Evolutionary conservation across 2,888 invertebrate genomes (phyloP).

Genomic region (Hanleya hanleyi): DNA sequence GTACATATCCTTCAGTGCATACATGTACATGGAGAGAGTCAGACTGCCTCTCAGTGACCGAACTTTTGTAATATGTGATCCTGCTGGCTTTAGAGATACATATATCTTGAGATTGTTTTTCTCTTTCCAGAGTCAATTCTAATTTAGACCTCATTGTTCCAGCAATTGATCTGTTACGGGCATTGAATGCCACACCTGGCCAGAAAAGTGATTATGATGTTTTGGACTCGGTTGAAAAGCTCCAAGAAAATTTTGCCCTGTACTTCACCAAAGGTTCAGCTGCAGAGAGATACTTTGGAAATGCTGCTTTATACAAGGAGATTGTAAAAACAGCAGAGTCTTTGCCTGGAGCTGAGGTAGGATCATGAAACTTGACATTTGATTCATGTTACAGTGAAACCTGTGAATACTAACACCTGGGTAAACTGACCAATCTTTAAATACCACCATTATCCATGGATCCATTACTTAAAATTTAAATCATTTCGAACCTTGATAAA

Average conservation of each 20-base stretch:
- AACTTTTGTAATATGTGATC: too few relatives aligned
- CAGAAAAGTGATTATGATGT: conserved; percentile 57
- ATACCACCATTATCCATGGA: too few relatives aligned
- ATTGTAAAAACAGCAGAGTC: conserved; percentile 50
- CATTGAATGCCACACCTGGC: conserved; percentile 64
- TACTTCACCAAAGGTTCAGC: conserved; percentile 74
- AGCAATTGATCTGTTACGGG: conserved; percentile 69
- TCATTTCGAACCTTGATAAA: too few relatives aligned
- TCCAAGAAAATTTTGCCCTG: conserved; percentile 73
- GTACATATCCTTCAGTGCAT: too few relatives aligned
- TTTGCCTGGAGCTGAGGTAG: conserved; percentile 47
- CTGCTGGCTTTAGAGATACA: too few relatives aligned
- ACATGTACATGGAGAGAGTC: not conserved
- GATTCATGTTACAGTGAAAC: too few relatives aligned
- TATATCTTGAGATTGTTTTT: too few relatives aligned
- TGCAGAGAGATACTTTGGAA: conserved; percentile 70
- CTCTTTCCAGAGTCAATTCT: conserved; percentile 69
- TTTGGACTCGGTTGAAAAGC: conserved; percentile 63
- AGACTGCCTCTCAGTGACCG: too few relatives aligned
- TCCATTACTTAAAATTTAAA: too few relatives aligned
- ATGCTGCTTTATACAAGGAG: conserved; percentile 45
- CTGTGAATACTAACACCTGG: too few relatives aligned
- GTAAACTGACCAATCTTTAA: too few relatives aligned
- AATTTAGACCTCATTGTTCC: conserved; percentile 74
- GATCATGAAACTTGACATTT: not conserved